Conservation (phyloP, 2,113 vertebrate species). For the Butastur rufipennis region DNA sequence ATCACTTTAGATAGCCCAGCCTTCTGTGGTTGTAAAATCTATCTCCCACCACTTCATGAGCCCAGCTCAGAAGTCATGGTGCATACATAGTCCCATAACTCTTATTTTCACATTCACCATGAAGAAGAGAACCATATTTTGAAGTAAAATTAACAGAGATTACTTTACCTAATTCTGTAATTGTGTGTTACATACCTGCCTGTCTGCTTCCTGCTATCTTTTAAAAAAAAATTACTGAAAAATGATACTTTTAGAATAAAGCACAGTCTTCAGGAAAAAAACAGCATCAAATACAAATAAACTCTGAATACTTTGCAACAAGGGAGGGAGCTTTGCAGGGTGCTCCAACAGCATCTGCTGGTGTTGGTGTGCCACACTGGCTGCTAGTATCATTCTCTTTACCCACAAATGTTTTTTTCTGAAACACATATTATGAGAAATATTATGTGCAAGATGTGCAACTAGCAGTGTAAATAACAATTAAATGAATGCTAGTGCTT, state of each 20-base stretch:
- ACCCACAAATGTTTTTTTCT: not conserved
- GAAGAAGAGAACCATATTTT: not conserved
- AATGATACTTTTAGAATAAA: not conserved
- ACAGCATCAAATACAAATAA: not conserved
- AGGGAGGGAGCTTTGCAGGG: not conserved
- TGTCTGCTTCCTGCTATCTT: not conserved
- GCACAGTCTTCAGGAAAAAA: not conserved
- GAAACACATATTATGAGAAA: not conserved
- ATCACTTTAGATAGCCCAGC: not conserved
- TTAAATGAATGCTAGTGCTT: not conserved
- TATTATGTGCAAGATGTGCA: not conserved
- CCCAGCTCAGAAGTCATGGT: not conserved
- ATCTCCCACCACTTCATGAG: not conserved
- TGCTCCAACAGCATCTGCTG: not conserved
- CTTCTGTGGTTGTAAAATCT: not conserved
- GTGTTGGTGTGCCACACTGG: not conserved
- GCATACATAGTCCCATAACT: not conserved
- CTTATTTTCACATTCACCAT: not conserved
- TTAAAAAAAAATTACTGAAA: not conserved
- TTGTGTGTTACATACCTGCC: not conserved
- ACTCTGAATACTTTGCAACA: not conserved
- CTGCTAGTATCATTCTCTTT: not conserved
- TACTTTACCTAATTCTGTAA: not conserved
- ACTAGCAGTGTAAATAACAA: not conserved
- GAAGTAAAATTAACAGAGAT: not conserved